These are phyloP conservation scores for Morus bassanus DNA, from an alignment of 2,797 vertebrate species.

Conservation along the genomic window DNA sequence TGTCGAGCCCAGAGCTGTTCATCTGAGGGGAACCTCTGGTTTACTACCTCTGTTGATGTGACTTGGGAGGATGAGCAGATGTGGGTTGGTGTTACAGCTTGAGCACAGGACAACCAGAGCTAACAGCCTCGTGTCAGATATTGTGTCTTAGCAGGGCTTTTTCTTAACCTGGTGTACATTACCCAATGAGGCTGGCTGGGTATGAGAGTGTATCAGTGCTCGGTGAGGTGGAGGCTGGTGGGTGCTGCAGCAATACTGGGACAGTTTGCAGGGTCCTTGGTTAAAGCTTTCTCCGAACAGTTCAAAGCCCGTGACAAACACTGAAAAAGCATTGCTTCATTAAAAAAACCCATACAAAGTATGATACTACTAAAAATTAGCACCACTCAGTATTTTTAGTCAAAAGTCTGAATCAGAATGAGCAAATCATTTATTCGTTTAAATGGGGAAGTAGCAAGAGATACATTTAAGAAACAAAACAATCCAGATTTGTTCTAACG, in stretches of 20 bases:
- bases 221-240: background rate
- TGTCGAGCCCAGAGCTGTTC: background rate
- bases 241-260: background rate
- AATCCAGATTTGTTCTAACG: rapidly evolving
- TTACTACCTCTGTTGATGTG: background rate
- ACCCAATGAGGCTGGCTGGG: background rate
- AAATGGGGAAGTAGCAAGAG: background rate
- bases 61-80: background rate
- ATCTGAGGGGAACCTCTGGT: background rate
- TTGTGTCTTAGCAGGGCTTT: background rate
- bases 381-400: background rate
- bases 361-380: background rate
- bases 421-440: background rate
- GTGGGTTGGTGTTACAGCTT: background rate
- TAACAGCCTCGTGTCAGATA: rapidly evolving
- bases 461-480: background rate
- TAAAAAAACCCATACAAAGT: background rate
- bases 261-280: background rate
- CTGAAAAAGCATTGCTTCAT: background rate
- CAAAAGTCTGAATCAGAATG: background rate
- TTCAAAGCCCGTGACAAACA: background rate
- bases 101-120: background rate
- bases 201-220: background rate
- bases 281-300: background rate
- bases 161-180: too few species aligned